Evolutionary conservation across 1,140 invertebrate genomes (phyloP).

Genomic region (Oedothorax gibbosus): DNA sequence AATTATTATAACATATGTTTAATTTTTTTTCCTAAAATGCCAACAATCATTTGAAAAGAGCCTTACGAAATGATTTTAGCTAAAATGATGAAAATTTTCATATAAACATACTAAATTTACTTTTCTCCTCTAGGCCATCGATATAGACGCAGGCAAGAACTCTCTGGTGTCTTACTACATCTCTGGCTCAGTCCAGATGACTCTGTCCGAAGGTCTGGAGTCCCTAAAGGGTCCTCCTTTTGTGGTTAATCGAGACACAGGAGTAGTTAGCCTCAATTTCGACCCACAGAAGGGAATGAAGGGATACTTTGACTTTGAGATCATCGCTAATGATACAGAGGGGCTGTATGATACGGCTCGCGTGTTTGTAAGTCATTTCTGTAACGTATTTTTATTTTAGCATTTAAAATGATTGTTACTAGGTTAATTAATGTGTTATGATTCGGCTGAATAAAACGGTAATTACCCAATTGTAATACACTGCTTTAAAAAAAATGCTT

Average conservation of each 20-base stretch:
- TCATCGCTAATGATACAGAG: conserved; percentile 85
- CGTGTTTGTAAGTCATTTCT: conserved; percentile 66
- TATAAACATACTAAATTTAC: too few species aligned
- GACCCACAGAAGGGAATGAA: conserved; percentile 97
- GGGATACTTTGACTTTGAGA: conserved; percentile 94
- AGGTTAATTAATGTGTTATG: too few species aligned
- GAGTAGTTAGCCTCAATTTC: conserved; percentile 88
- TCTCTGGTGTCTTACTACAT: conserved; percentile 83
- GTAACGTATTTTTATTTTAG: too few species aligned
- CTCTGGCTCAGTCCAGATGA: conserved; percentile 78
- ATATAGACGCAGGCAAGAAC: conserved; percentile 83
- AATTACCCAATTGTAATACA: too few species aligned
- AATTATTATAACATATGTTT: too few species aligned
- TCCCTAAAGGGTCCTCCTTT: conserved; percentile 84
- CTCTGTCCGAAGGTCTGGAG: conserved; percentile 86
- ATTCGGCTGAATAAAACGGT: too few species aligned
- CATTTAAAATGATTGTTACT: too few species aligned
- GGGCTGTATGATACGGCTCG: conserved; percentile 74
- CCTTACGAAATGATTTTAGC: too few species aligned
- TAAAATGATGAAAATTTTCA: too few species aligned
- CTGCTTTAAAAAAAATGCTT: too few species aligned
- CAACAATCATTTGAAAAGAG: too few species aligned
- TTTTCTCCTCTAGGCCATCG: conserved; percentile 76
- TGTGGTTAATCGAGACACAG: conserved; percentile 82
- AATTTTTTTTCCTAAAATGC: too few species aligned